A percentile compares a stretch with the other conserved stretches of the same genome.
Evolutionary conservation across 2,888 invertebrate genomes (phyloP).

Genomic region (Protophormia terraenovae): DNA sequence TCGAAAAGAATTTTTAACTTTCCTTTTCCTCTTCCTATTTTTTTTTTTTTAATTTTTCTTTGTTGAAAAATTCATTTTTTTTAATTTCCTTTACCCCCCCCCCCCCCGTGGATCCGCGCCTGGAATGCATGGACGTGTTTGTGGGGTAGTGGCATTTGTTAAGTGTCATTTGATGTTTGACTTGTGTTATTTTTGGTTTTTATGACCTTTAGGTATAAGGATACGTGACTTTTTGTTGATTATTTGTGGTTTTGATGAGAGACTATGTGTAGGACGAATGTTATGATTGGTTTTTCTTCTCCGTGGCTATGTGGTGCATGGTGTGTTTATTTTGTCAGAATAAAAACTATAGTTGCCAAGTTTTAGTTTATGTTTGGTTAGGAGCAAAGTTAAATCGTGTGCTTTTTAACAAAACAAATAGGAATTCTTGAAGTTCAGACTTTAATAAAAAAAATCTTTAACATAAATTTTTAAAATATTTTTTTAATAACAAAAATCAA

Average conservation of each 20-base stretch:
- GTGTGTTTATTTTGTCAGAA: neutral
- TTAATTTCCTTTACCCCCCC: no score
- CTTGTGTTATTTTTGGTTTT: conserved; percentile 42
- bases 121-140: neutral
- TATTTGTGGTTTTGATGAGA: conserved; percentile 56
- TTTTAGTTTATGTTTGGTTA: neutral
- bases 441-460: no score
- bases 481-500: no score
- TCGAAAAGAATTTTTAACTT: no score
- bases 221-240: conserved; percentile 68
- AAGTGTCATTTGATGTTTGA: conserved; percentile 56
- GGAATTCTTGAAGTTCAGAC: no score
- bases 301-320: neutral
- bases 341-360: neutral
- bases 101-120: no score
- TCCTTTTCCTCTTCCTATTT: neutral
- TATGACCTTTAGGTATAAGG: conserved; percentile 64
- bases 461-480: no score
- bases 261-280: neutral
- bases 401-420: no score
- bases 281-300: conserved; percentile 30
- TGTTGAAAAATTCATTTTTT: no score
- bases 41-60: neutral
- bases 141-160: conserved; percentile 27
- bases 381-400: neutral